These are phyloP conservation scores for Pseudochirops cupreus DNA, from an alignment of 2,797 vertebrate genomes.

Conservation along the genomic window DNA sequence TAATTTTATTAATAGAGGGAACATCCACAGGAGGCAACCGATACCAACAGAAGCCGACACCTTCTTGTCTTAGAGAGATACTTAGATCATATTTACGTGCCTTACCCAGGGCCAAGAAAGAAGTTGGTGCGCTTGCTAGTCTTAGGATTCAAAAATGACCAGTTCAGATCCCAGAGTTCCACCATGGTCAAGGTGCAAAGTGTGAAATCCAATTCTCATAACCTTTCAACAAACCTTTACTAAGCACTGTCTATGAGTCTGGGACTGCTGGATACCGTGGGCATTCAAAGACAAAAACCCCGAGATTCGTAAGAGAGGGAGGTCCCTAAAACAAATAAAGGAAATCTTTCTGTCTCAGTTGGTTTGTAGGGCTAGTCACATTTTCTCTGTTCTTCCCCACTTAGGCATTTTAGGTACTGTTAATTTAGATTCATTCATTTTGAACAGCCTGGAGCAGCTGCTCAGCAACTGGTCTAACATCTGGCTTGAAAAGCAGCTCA, in stretches of 20 bases:
- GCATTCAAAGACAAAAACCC: neutral
- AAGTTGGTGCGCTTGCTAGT: slow-evolving; percentile 43
- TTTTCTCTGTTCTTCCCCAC: slow-evolving; percentile 58
- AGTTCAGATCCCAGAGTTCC: slow-evolving; percentile 40
- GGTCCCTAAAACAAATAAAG: neutral
- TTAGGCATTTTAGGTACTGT: slow-evolving; percentile 52
- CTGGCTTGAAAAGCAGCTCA: slow-evolving; percentile 46
- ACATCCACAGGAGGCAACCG: neutral
- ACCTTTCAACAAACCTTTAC: neutral
- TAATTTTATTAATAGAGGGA: neutral
- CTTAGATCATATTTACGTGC: neutral
- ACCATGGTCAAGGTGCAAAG: neutral
- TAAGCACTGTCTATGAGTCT: neutral
- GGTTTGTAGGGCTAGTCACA: slow-evolving; percentile 47
- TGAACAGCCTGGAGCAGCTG: slow-evolving; percentile 63
- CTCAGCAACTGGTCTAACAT: slow-evolving; percentile 54
- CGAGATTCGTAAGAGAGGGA: slow-evolving; percentile 9
- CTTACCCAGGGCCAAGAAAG: slow-evolving; percentile 61
- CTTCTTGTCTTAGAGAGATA: neutral
- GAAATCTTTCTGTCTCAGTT: slow-evolving; percentile 50
- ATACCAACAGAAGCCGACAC: neutral
- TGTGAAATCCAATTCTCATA: neutral
- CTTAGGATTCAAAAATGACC: slow-evolving; percentile 66
- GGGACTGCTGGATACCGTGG: neutral
- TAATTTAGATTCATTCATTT: slow-evolving; percentile 73